phyloP scores from a whole-genome alignment of 2,888 invertebrate species.

The Athripsodes cinereus region DNA sequence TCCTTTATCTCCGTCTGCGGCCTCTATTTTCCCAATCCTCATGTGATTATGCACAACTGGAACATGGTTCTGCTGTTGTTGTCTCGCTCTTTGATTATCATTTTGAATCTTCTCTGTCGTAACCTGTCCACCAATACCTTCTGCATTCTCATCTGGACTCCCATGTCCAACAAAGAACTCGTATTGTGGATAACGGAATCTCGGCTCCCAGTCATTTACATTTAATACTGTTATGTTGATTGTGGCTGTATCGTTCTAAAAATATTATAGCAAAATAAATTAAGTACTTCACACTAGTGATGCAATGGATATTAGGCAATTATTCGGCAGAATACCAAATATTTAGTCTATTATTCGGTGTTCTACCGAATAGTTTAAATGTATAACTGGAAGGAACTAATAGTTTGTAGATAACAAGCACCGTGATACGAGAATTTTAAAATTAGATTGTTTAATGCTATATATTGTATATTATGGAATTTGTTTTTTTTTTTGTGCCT shows the following conservation, averaged over 20 bases:
- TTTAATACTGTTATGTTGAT: conserved; percentile 77
- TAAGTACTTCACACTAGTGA: too few relatives aligned
- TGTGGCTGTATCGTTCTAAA: conserved; percentile 77
- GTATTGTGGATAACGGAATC: conserved; percentile 82
- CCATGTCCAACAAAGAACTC: conserved; percentile 58
- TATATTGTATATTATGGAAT: too few relatives aligned
- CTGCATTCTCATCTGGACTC: conserved; percentile 11
- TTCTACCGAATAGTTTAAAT: too few relatives aligned
- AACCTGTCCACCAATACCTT: not conserved
- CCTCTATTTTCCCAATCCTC: conserved; percentile 65
- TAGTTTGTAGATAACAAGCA: too few relatives aligned
- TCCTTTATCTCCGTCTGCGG: conserved; percentile 79
- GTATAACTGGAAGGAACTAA: too few relatives aligned
- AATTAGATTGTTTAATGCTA: too few relatives aligned
- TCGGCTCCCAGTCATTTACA: conserved; percentile 91
- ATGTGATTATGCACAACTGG: conserved; percentile 11
- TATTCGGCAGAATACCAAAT: too few relatives aligned
- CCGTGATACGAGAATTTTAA: too few relatives aligned
- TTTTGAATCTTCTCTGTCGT: not conserved
- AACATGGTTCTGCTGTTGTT: conserved; percentile 1
- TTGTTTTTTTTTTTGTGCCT: too few relatives aligned
- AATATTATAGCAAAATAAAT: not conserved
- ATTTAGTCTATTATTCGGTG: too few relatives aligned
- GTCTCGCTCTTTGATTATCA: not conserved
- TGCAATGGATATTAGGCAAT: too few relatives aligned